Base-by-base conservation (phyloP, 1,140 invertebrate genomes). In the Idris sp. region DNA sequence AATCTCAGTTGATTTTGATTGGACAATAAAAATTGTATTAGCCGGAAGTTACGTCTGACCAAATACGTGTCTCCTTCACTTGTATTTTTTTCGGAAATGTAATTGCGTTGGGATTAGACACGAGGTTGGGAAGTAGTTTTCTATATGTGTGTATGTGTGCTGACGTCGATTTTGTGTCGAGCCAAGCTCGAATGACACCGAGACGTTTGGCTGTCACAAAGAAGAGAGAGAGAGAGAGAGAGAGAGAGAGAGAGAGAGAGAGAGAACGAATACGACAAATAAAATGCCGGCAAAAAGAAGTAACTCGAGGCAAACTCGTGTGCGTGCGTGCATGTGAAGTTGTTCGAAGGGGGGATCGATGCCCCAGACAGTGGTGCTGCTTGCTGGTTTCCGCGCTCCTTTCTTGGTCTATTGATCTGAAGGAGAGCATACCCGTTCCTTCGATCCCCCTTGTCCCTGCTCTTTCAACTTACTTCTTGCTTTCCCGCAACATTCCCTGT, bases 361-460 rank as follows among this genome's bases (percentile, higher is more conserved):
- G 74, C 76, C 59, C 77, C 61, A 81, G 74, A 81, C 74, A 78
- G 72, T 53, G 54, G 72, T 80, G 76, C 64, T 78, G 68, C 74
- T 69, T 51, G 73, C 59, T 74, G 71, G 72, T 43, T 72, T 80
- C 68, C 74, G 61, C 68, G 54, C 59, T 65, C 69, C 68, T 82
- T 83, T 69, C 74, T 80, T 69, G 76, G 72, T 75, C 76, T 82
- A 84, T 83, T 79, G 82, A 84, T 84, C 81, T 78, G 33, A 67
- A 49, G 40, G 49, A 59, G 46, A 54, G 48, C 69, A 35, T n/a
- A 33, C 33, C 14, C 61, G 48, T 56, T 67, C 33, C 51, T 64
- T 64, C 48, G 31, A 15, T 35, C 36, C 28, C 6, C 25, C 25
- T 26, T 5, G n/a, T n/a, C n/a, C n/a, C n/a, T n/a, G n/a, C n/a